Evolutionary conservation across 1,140 invertebrate genomes (phyloP).

Genomic region (Hetaerina americana): DNA sequence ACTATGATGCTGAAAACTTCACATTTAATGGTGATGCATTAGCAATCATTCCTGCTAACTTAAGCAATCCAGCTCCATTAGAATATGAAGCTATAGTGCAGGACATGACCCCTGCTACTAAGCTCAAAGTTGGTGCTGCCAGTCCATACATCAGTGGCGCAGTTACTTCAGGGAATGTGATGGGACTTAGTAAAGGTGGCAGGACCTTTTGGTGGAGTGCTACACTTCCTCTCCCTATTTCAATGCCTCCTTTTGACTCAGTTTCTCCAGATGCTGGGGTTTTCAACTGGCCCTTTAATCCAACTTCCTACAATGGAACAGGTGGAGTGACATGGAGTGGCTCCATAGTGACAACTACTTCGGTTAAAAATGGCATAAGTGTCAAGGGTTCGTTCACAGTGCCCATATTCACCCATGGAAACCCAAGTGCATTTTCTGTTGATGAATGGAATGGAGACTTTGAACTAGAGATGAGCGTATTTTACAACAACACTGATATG

Average conservation of each 20-base stretch:
- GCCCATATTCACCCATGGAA: background rate
- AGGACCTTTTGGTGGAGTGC: background rate
- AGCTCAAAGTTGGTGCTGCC: background rate
- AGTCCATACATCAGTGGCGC: background rate
- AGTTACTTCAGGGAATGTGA: background rate
- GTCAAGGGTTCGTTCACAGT: background rate
- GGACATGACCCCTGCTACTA: background rate
- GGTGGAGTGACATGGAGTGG: background rate
- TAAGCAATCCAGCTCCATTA: too few species aligned
- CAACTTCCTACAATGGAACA: background rate
- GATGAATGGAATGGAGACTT: background rate
- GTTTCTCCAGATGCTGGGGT: background rate
- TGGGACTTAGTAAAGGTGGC: background rate
- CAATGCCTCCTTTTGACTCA: conserved; percentile 1
- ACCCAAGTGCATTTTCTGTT: background rate
- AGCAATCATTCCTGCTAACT: too few species aligned
- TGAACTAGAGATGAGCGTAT: background rate
- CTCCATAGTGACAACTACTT: background rate
- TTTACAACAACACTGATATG: background rate
- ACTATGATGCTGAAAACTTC: too few species aligned
- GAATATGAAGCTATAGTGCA: background rate
- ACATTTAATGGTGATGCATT: too few species aligned
- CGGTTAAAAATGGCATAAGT: background rate
- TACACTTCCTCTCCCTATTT: background rate
- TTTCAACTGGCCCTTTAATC: background rate